Evolutionary conservation across 2,888 invertebrate genomes (phyloP).

Genomic region (Acleris sparsana): DNA sequence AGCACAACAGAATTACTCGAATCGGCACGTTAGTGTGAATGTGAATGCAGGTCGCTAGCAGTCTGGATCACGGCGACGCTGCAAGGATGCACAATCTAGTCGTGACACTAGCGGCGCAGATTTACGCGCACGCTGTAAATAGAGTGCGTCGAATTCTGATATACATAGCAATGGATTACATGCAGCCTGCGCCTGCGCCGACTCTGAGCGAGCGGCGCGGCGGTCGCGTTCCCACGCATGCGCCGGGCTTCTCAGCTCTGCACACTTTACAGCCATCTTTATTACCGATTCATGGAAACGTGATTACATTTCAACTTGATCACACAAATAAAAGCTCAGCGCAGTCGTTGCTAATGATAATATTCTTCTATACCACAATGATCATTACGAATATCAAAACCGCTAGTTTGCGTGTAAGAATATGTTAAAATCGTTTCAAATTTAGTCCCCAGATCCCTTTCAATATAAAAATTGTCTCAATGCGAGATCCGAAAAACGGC

Average conservation of each 20-base stretch:
- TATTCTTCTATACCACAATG: constrained; percentile 13
- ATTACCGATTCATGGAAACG: constrained; percentile 18
- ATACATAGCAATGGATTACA: constrained; percentile 57
- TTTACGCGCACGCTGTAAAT: constrained; percentile 57
- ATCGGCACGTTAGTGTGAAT: constrained; percentile 38
- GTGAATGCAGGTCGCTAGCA: constrained; percentile 49
- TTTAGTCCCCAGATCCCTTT: background rate
- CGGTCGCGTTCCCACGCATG: constrained; percentile 71
- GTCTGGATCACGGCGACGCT: constrained; percentile 54
- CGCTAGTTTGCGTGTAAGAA: constrained; percentile 3
- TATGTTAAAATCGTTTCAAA: background rate
- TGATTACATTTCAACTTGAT: constrained; percentile 13
- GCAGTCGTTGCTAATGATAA: constrained; percentile 14
- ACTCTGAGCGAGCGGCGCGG: constrained; percentile 39
- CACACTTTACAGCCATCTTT: constrained; percentile 13
- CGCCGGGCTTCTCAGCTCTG: constrained; percentile 6
- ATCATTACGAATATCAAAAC: constrained; percentile 17
- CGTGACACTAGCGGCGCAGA: constrained; percentile 66
- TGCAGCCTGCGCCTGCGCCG: too few relatives aligned
- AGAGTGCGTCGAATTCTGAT: constrained; percentile 67
- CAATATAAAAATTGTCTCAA: too few relatives aligned
- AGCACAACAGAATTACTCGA: background rate
- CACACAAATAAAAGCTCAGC: constrained; percentile 14
- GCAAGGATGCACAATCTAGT: constrained; percentile 73
- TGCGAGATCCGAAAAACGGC: too few relatives aligned